Base-by-base conservation (phyloP, 1,140 invertebrate species). In the Samia ricini region DNA sequence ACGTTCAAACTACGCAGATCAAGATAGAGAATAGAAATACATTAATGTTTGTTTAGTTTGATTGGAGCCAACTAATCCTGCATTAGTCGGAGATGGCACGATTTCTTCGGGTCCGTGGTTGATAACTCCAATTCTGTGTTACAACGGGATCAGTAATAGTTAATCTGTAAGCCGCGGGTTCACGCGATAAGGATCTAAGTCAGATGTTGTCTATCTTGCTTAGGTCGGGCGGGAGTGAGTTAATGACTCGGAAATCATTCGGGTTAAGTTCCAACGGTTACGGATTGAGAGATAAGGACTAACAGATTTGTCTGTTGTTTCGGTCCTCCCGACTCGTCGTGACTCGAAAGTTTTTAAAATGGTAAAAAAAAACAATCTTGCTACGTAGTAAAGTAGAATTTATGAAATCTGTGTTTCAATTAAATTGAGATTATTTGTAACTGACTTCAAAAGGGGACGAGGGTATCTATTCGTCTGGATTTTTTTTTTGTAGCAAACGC, bases 241-340 rank as follows among this genome's bases (percentile, higher is more conserved):
- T 89, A 89, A 89, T 89, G 86, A 87, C 81, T 85, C 77, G 85
- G 86, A 89, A 89, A 86, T 87, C 79, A 86, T 87, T 87, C 74
- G 83, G 86, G 82, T 86, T 87, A 87, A 85, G 79, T 83, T 86
- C 74, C 79, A 68, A 60, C 63, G 72, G 80, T 74, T 73, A 77
- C 77, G 82, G 84, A 89, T 89, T 86, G 86, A 73, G 82, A 84
- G 86, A 89, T 89, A 89, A 87, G 81, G 81, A 72, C 71, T 77
- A 75, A 86, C 76, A 86, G 84, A 87, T 89, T 87, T 89, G 82
- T 89, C 81, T 77, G 77, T 85, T 69, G 77, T 81, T 74, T 77
- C 61, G 63, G 68, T 64, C 69, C 66, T 51, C 68, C 66, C 69
- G 69, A 71, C 72, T 66, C 49, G 61, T 12, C 15, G 10, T 15